Base-by-base conservation (phyloP, 2,888 invertebrate species). In the Kryphioiulus occultus region DNA sequence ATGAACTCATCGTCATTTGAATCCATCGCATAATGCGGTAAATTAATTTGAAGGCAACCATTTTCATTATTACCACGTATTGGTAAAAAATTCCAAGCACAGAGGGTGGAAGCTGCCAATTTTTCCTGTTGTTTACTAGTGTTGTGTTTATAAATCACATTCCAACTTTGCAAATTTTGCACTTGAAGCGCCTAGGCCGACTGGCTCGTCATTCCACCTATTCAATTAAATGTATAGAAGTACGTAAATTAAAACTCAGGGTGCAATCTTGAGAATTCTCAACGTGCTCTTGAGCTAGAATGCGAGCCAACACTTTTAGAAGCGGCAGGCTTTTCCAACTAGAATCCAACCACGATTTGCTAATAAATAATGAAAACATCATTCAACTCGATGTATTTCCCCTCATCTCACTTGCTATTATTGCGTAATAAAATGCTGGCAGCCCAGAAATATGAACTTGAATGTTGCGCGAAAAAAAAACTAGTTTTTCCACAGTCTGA, bases 351-450 rank as follows among this genome's bases (percentile, higher is more conserved):
- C 68, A 68, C 68, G 68, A 68, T 68, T 68, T 68, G 68, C 26
- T 26, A 26, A 68, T 68, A 68, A 68, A 68, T 68, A 68, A 68
- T 68, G 68, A 68, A 68, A 68, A 68, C 68, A 68, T 68, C 68
- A 68, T 68, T 68, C 68, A 26, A 68, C 26, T 68, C 68, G 26
- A 68, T 68, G n/a, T n/a, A n/a, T 68, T 68, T 68, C 26, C 68
- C 26, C 68, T 26, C 12, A 26, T 68, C 26, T 26, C 68, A 26
- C 26, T 26, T 68, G 26, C 68, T 68, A 68, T 26, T 68, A 68
- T 68, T 68, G 68, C 68, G 68, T 68, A 68, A 68, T 68, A 68
- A 68, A 59, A 68, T 15, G 26, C 68, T 68, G 68, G 5, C 68
- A 68, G 68, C n/a, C 26, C 15, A 10, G 26, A 68, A 68, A 26